Evolutionary conservation across 2,113 vertebrate genomes (phyloP), one percentile per base, ranked within the genome.

Genomic region (Poicephalus meyeri): DNA sequence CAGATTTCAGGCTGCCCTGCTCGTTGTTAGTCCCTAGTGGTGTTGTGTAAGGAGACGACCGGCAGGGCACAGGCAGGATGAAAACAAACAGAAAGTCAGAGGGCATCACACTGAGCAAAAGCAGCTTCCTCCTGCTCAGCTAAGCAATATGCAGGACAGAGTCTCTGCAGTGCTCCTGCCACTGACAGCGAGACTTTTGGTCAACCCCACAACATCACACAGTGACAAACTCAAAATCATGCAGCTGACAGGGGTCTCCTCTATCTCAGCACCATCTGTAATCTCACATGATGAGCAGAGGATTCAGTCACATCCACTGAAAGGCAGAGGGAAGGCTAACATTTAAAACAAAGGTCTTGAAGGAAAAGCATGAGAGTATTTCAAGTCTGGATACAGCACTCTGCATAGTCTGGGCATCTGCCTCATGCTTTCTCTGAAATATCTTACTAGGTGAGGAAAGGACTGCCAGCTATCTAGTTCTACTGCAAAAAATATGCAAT

Each of bases 1-100:
- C 28, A 55, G 39, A 68, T 80, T 76, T 69, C 12, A 1, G 49
- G 58, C 20, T 90, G 72, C n/a, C 6, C 5, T 14, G 10, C 9
- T 16, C 60, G 16, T 80, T 2, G 1, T 46, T 31, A 52, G 41
- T 12, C 28, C 14, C 0, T 0, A 17, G 19, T 53, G 42, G 9
- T 13, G 13, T 1, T 37, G 21, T 25, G 41, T 7, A 74, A 91
- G 61, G 28, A 58, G 37, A 41, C 5, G 80, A 55, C 10, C 50
- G 15, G 47, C 37, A 85, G 37, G 41, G 25, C 11, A 28, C 15
- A 60, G 25, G 28, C 10, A n/a, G 66, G n/a, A 73, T 19, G 21
- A 70, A 83, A 85, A 35, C 12, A 63, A 81, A 39, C 8, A 79
- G 49, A 47, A 86, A 63, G 49, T 52, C 58, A 83, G 20, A 69